These are phyloP conservation scores for Poecile montanus DNA, from an alignment of 2,797 vertebrate genomes.

Conservation along the genomic window DNA sequence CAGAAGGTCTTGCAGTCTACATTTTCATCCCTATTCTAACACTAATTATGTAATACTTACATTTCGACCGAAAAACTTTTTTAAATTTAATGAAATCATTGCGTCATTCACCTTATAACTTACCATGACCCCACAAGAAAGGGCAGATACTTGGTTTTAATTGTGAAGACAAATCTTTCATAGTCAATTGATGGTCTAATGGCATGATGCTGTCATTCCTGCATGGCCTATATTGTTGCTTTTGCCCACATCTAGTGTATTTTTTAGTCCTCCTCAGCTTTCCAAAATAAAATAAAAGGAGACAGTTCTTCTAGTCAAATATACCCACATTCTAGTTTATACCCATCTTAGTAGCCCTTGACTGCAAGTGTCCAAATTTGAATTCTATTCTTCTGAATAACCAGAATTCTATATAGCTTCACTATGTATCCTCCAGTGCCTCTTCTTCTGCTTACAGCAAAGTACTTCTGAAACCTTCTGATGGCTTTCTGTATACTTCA, in stretches of 20 bases:
- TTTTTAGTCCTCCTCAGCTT: not conserved
- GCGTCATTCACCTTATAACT: not conserved
- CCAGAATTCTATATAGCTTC: not conserved
- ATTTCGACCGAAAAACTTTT: not conserved
- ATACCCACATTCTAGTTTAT: not conserved
- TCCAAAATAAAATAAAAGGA: not conserved
- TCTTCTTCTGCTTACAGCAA: not conserved
- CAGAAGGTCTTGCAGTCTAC: not conserved
- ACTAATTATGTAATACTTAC: fast-evolving
- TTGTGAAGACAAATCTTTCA: not conserved
- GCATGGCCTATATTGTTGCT: not conserved
- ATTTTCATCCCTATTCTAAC: not conserved
- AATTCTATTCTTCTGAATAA: not conserved
- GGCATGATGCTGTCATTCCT: not conserved
- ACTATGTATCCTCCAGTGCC: not conserved
- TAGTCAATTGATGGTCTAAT: not conserved
- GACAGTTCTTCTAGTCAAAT: not conserved
- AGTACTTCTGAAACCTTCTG: not conserved
- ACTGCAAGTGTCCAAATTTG: not conserved
- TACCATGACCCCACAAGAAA: not conserved
- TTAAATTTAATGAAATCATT: not conserved
- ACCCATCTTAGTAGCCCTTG: not conserved
- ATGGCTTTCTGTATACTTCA: not conserved
- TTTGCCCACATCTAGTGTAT: not conserved
- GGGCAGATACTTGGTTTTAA: not conserved